Evolutionary conservation across 2,797 vertebrate genomes (phyloP).

Genomic region (Notolepis coatsorum): DNA sequence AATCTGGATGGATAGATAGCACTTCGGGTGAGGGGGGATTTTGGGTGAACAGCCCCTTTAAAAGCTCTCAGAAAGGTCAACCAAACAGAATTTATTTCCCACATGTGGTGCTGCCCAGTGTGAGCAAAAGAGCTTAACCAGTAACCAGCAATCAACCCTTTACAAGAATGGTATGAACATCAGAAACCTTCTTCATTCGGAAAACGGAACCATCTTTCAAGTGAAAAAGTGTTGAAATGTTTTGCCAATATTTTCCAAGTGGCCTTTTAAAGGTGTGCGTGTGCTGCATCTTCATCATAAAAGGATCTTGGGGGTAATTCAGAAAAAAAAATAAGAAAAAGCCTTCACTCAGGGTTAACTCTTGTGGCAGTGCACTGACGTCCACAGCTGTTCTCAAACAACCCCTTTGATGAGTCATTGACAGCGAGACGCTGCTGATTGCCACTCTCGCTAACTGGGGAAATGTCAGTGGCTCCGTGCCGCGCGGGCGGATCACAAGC

Average conservation of each 20-base stretch:
- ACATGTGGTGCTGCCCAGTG: background rate
- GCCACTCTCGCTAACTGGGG: conserved; percentile 70
- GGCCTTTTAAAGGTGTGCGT: conserved; percentile 56
- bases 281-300: conserved; percentile 55
- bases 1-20: no score
- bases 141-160: no score
- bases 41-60: background rate
- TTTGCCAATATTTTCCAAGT: conserved; percentile 35
- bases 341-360: conserved; percentile 60
- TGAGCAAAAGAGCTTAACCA: background rate
- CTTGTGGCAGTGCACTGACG: conserved; percentile 66
- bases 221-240: conserved; percentile 12
- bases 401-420: conserved; percentile 77
- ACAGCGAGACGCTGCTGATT: conserved; percentile 67
- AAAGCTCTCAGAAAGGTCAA: background rate
- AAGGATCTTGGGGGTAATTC: no score
- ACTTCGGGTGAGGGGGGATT: background rate
- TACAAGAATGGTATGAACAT: no score
- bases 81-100: background rate
- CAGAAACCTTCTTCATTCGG: background rate
- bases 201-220: background rate
- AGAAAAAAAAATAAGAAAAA: background rate
- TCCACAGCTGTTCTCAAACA: conserved; percentile 79
- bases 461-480: conserved; percentile 61
- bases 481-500: conserved; percentile 57